A percentile compares a stretch with the other conserved stretches of the same genome.
phyloP scores from a whole-genome alignment of 2,113 vertebrate genomes.

The Ctenomys sociabilis region DNA sequence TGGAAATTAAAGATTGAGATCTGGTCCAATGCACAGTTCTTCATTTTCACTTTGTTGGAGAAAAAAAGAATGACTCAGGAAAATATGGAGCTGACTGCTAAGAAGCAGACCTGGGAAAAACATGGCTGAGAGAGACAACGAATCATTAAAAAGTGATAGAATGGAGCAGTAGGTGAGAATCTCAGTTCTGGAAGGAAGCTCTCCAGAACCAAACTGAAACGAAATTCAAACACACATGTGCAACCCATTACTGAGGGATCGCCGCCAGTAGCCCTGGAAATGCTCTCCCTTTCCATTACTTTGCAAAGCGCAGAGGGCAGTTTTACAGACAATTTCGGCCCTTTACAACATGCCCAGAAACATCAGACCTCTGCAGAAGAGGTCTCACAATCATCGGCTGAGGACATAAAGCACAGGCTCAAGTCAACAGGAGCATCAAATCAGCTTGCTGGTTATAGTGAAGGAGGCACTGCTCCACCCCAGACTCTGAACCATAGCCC shows the following conservation, averaged over 20 bases:
- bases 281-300: constrained; percentile 60
- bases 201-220: constrained; percentile 53
- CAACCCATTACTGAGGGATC: constrained; percentile 18
- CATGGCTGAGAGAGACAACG: constrained; percentile 2
- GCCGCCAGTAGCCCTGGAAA: constrained; percentile 48
- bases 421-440: constrained; percentile 72
- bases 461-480: constrained; percentile 51
- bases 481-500: constrained; percentile 50
- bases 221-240: constrained; percentile 64
- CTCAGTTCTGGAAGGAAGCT: constrained; percentile 16
- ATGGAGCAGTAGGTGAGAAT: constrained; percentile 1
- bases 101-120: constrained; percentile 40
- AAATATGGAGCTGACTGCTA: constrained; percentile 58
- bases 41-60: constrained; percentile 48
- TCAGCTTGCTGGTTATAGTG: constrained; percentile 63
- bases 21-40: constrained; percentile 43
- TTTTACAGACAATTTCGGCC: constrained; percentile 71
- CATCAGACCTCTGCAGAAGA: constrained; percentile 65
- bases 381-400: constrained; percentile 62
- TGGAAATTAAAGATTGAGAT: constrained; percentile 58
- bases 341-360: constrained; percentile 62
- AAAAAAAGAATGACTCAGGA: constrained; percentile 45
- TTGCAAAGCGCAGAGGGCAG: constrained; percentile 50
- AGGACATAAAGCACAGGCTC: constrained; percentile 68
- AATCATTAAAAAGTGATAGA: constrained; percentile 15